A percentile compares a stretch with the other conserved stretches of the same genome.
These are phyloP conservation scores for Urophycis tenuis DNA, from an alignment of 2,797 vertebrate genomes.

Conservation along the genomic window DNA sequence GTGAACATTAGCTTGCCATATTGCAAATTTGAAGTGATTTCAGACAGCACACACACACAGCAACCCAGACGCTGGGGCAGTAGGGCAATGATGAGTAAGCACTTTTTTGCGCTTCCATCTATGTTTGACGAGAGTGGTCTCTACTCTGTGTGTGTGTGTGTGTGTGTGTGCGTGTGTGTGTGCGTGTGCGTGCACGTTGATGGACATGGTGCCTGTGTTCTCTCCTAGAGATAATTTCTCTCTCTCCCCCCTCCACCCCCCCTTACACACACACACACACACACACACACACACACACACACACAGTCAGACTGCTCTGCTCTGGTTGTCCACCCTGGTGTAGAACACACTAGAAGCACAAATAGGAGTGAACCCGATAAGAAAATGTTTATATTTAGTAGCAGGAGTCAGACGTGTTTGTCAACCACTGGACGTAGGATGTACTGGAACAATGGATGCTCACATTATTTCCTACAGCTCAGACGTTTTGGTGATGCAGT, in stretches of 20 bases:
- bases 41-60: background rate
- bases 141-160: background rate
- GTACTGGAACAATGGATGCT: too few relatives aligned
- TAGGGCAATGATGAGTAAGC: background rate
- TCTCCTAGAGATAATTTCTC: background rate
- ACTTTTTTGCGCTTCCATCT: background rate
- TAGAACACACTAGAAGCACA: too few relatives aligned
- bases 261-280: too few relatives aligned
- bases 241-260: too few relatives aligned
- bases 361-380: background rate
- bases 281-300: too few relatives aligned
- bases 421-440: too few relatives aligned
- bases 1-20: background rate
- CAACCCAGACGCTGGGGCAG: slow-evolving; percentile 26
- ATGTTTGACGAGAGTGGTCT: background rate
- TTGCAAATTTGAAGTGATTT: too few relatives aligned
- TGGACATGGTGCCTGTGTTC: background rate
- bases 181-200: slow-evolving; percentile 1
- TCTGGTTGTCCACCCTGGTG: too few relatives aligned
- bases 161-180: background rate
- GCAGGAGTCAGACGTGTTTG: background rate
- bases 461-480: too few relatives aligned
- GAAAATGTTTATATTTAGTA: background rate
- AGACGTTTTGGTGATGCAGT: too few relatives aligned
- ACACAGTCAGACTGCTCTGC: too few relatives aligned